Base-by-base conservation (phyloP, 1,140 invertebrate species). In the Drosophila suzukii region DNA sequence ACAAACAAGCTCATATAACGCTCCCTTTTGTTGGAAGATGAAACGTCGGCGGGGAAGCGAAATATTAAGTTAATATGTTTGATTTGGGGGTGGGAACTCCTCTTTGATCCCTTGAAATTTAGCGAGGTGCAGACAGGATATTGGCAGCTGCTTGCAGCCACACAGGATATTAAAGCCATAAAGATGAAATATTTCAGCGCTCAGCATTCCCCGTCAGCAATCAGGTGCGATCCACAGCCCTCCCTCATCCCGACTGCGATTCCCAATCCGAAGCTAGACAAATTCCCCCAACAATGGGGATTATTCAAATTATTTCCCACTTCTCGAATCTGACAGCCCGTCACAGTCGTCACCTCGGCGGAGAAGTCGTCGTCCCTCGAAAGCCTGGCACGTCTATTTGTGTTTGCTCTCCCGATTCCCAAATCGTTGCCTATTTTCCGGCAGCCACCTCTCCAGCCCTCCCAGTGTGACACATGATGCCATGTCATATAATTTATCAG, bases 31-130 rank as follows among this genome's bases (percentile, higher is more conserved):
- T 71, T 39, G 65, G 32, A 5, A 27, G 27, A 4, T 0, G 43
- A 12, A 17, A 12, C 13, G 6, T 30, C 4, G 46, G 17, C 20
- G 13, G 67, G 55, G 57, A 24, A 36, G 49, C 36, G 41, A 59
- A 75, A 78, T 78, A 78, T 78, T 78, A 78, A 78, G 75, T 78
- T 78, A 78, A 78, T 78, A 78, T 78, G 66, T 72, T 71, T 71
- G 75, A 58, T 59, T 51, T 62, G 41, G 43, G n/a, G 10, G 34
- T 30, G 27, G 12, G 6, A 32, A 15, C 20, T 43, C 24, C 39
- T n/a, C 60, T 71, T 71, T 78, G 61, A 61, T 78, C 75, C 65
- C 54, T 71, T 17, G 53, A 75, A 66, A 66, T 75, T 75, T 75
- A 67, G 72, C 65, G 78, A 78, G 70, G 57, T 78, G 75, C 72